Evolutionary conservation across 2,113 vertebrate species (phyloP).

Genomic region (Tragelaphus strepsiceros): DNA sequence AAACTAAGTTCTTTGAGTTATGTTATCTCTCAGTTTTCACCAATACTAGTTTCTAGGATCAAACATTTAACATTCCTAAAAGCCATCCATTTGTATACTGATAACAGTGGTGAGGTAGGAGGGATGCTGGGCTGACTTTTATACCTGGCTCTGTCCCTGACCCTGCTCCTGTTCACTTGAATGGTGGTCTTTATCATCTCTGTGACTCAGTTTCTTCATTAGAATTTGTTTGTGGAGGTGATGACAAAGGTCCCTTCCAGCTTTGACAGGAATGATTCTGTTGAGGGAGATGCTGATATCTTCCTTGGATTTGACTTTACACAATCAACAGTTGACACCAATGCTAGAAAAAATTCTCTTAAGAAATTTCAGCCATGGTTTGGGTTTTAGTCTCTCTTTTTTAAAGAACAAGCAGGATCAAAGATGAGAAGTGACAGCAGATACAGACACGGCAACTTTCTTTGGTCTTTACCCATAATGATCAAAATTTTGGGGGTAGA

Average conservation of each 20-base stretch:
- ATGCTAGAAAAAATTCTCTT: background rate
- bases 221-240: background rate
- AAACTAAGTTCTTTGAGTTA: background rate
- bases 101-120: background rate
- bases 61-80: background rate
- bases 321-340: too few species aligned
- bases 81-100: background rate
- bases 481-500: background rate
- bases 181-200: background rate
- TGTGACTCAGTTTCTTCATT: background rate
- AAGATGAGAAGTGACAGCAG: background rate
- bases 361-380: background rate
- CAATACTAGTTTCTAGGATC: background rate
- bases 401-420: background rate
- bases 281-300: background rate
- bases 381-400: background rate
- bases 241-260: background rate
- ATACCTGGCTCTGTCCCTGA: background rate
- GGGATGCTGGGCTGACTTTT: background rate
- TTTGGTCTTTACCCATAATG: background rate
- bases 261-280: background rate
- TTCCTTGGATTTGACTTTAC: background rate
- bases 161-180: background rate
- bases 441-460: background rate
- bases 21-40: background rate